These are phyloP conservation scores for Papilio polytes DNA, from an alignment of 1,140 invertebrate species.

Conservation along the genomic window DNA sequence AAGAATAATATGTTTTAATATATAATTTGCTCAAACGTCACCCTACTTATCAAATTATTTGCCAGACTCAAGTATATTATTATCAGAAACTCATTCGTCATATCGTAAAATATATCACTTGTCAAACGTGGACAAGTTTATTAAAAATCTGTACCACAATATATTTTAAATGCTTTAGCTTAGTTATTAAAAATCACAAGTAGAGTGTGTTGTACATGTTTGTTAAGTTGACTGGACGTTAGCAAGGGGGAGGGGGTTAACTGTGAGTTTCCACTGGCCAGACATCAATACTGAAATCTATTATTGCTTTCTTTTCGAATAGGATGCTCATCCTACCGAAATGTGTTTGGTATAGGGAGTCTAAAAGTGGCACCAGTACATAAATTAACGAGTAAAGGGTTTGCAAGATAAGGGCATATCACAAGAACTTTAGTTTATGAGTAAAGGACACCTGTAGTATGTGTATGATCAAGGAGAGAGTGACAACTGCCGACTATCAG, in stretches of 20 bases:
- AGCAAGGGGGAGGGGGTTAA: neutral
- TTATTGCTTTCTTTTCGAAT: too few species aligned
- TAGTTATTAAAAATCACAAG: neutral
- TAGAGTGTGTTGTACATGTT: neutral
- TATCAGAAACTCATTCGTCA: slow-evolving; percentile 12
- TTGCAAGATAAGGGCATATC: too few species aligned
- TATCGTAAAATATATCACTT: slow-evolving; percentile 13
- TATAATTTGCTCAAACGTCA: slow-evolving; percentile 27
- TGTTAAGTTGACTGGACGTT: neutral
- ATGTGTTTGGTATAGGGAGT: too few species aligned
- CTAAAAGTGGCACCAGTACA: too few species aligned
- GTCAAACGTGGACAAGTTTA: slow-evolving; percentile 20
- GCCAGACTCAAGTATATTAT: slow-evolving; percentile 3
- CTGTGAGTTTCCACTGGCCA: neutral
- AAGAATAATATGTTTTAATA: neutral
- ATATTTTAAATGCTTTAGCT: neutral
- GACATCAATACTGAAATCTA: too few species aligned
- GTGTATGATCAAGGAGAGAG: too few species aligned
- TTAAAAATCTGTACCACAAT: neutral
- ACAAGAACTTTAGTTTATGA: too few species aligned
- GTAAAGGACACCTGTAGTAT: too few species aligned
- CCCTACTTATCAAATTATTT: slow-evolving; percentile 23
- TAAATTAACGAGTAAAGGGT: too few species aligned
- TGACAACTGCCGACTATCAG: too few species aligned
- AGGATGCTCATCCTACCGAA: too few species aligned